Conservation (phyloP, 35 echinoderm and acorn worm genomes). For the Nesometra sesokonis region DNA sequence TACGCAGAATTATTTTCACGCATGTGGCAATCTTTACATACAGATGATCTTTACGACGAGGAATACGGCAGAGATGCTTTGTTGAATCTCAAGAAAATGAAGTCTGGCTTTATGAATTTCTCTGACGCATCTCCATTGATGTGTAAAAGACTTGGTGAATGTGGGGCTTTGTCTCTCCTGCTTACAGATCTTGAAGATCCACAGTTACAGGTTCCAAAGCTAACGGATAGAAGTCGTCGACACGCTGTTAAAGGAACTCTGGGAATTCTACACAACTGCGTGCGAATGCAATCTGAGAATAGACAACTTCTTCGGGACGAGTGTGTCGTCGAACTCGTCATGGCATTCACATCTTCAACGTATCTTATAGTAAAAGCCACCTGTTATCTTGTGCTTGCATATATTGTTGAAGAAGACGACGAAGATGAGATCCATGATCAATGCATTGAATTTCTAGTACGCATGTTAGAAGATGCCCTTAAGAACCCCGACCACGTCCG, state of each 20-base stretch:
- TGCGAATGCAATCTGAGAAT: slow-evolving; percentile 23
- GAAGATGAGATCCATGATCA: slow-evolving; percentile 28
- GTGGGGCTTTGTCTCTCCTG: slow-evolving; percentile 26
- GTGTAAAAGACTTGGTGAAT: slow-evolving; percentile 27
- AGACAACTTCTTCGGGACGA: slow-evolving; percentile 26
- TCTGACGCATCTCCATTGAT: slow-evolving; percentile 41
- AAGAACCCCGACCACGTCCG: slow-evolving; percentile 44
- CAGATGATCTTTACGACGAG: slow-evolving; percentile 27
- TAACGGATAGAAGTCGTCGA: slow-evolving; percentile 39
- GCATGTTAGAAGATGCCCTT: slow-evolving; percentile 56
- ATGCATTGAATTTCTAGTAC: slow-evolving; percentile 62
- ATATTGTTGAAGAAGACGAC: slow-evolving; percentile 59
- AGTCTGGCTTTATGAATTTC: slow-evolving; percentile 55
- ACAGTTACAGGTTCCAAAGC: slow-evolving; percentile 33
- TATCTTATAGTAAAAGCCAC: slow-evolving; percentile 61
- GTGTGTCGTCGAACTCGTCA: slow-evolving; percentile 25
- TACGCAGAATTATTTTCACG: slow-evolving; percentile 22
- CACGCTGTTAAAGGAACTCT: slow-evolving; percentile 53
- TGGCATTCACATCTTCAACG: slow-evolving; percentile 14
- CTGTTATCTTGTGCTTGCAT: slow-evolving; percentile 45
- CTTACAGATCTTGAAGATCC: slow-evolving; percentile 63
- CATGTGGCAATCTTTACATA: slow-evolving; percentile 37
- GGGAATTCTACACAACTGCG: slow-evolving; percentile 67
- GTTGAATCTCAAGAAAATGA: slow-evolving; percentile 44
- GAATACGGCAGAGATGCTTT: slow-evolving; percentile 35